These are phyloP conservation scores for Quiscalus mexicanus DNA, from an alignment of 2,113 vertebrate species.

Conservation along the genomic window DNA sequence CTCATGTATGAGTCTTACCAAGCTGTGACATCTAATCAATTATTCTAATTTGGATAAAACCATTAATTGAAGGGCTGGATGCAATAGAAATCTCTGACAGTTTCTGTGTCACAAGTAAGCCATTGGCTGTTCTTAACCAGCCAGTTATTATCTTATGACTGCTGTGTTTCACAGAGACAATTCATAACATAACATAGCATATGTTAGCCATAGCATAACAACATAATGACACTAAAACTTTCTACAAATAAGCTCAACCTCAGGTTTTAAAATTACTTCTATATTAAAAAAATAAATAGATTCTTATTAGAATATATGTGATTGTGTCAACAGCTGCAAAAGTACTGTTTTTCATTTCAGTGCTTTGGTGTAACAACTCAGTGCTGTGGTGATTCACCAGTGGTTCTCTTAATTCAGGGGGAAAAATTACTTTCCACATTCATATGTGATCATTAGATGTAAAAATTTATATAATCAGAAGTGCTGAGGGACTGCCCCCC, in stretches of 20 bases:
- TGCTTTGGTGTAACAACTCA: neutral
- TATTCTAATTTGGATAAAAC: neutral
- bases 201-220: neutral
- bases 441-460: neutral
- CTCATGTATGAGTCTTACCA: neutral
- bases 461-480: neutral
- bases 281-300: neutral
- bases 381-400: neutral
- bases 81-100: neutral
- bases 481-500: neutral
- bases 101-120: neutral
- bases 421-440: neutral
- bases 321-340: neutral
- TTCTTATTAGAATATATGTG: neutral
- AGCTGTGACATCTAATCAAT: neutral
- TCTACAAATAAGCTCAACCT: neutral
- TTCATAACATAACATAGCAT: neutral
- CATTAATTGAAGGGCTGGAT: neutral
- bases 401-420: fast-evolving
- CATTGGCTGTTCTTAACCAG: neutral
- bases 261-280: neutral
- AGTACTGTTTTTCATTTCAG: neutral
- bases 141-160: neutral
- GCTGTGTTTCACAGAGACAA: neutral
- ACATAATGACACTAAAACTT: neutral